Evolutionary conservation across 2,888 invertebrate genomes (phyloP).

Genomic region (Orthosia gothica): DNA sequence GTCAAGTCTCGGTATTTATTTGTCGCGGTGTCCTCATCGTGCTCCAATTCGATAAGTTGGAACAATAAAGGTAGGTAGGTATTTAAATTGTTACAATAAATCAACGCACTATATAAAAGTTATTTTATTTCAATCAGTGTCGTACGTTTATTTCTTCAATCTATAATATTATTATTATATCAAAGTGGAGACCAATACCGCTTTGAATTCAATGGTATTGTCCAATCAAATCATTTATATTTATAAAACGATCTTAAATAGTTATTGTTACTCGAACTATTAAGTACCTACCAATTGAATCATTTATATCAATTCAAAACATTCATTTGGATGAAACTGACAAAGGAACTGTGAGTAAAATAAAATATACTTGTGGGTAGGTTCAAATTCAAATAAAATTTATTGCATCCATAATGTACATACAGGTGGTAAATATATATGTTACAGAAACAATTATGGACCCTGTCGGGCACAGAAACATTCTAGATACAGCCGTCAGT

Average conservation of each 20-base stretch:
- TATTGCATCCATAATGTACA: no score
- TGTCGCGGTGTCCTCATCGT: not conserved
- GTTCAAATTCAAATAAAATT: no score
- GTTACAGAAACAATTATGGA: no score
- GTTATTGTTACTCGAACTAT: not conserved
- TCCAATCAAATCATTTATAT: no score
- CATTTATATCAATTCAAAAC: not conserved
- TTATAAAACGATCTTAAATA: not conserved
- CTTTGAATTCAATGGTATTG: not conserved
- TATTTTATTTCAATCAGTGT: not conserved
- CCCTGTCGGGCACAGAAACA: no score
- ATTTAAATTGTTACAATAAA: not conserved
- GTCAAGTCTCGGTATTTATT: slow-evolving; percentile 8
- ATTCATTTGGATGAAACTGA: not conserved
- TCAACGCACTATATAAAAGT: not conserved
- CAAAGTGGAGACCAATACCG: not conserved
- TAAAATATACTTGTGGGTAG: not conserved
- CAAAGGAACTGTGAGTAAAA: not conserved
- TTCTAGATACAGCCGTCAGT: no score
- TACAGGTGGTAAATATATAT: no score
- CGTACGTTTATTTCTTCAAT: not conserved
- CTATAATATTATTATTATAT: not conserved
- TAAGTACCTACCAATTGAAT: not conserved
- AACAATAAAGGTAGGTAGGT: not conserved
- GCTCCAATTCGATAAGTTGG: slow-evolving; percentile 34